Percentiles rank a stretch among this genome's conserved stretches.
These are phyloP conservation scores for Steinernema scapterisci DNA, from an alignment of 2,888 invertebrate species.

Conservation along the genomic window DNA sequence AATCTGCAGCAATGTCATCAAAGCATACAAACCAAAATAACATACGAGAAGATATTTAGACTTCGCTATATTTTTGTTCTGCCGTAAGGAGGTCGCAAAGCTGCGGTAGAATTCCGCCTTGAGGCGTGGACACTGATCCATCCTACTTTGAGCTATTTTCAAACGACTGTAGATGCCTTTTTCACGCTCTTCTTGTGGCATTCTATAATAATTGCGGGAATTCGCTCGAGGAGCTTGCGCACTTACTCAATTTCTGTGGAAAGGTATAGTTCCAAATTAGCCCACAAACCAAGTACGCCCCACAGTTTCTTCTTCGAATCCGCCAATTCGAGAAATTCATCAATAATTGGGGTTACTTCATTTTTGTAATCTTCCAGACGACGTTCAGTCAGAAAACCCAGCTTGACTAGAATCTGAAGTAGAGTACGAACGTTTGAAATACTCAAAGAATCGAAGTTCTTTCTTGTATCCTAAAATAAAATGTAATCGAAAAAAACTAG, in stretches of 20 bases:
- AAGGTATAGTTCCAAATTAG: background rate
- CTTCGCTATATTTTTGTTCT: background rate
- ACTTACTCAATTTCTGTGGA: background rate
- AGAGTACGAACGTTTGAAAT: background rate
- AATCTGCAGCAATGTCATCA: background rate
- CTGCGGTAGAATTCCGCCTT: conserved; percentile 12
- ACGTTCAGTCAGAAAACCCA: background rate
- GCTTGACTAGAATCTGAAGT: background rate
- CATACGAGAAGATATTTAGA: background rate
- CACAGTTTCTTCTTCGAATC: background rate
- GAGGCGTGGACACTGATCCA: background rate
- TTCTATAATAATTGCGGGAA: background rate
- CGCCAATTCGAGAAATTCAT: background rate
- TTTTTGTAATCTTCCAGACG: background rate
- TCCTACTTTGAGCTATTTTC: background rate
- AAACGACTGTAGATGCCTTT: background rate
- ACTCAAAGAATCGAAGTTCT: background rate
- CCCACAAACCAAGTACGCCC: background rate
- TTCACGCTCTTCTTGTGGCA: background rate
- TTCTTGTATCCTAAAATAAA: background rate
- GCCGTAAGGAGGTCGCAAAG: background rate
- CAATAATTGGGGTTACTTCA: background rate
- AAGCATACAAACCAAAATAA: background rate
- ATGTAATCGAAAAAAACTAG: background rate
- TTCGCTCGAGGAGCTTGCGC: background rate